Base-by-base conservation (phyloP, 2,113 vertebrate species). In the Hippocampus zosterae region DNA sequence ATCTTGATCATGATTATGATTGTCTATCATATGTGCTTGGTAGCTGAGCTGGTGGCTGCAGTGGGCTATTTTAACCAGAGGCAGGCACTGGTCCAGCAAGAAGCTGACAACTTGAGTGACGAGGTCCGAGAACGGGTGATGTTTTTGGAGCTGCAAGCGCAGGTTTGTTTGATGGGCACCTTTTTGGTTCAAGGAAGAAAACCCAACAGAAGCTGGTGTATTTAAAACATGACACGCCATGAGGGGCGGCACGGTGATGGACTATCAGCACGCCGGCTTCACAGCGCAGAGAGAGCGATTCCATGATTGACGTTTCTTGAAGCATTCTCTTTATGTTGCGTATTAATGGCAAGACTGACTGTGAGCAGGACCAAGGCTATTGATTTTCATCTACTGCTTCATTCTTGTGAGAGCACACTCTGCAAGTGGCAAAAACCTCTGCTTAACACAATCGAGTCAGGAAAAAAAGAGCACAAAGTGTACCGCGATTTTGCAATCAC, bases 71-170 rank as follows among this genome's bases (percentile, higher is more conserved):
- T 91, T 77, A 84, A 93, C 27, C 81, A 87, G 68, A 87, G 90
- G 69, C 85, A 91, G 70, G 62, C 75, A 9, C 64, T 75, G 50
- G 75, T 69, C n/a, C 65, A 82, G 55, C 82, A 85, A 37, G 74
- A 76, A 61, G 71, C 59, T 59, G 77, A 82, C 52, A 60, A 87
- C 53, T 67, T 83, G 68, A 75, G 81, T 0, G 87, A 88, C 13
- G 88, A 88, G 48, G 71, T 85, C 71, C 75, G 1, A 44, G 89
- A 92, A 55, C 85, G 85, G 44, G 78, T 88, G 68, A 80, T 87
- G 8, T 93, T 93, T 72, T 72, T 93, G 78, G 85, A 92, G 79
- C 91, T 93, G 52, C 92, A 93, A 72, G 86, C 92, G 66, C 90
- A 92, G 89, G 92, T 93, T 65, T 71, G 74, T 65, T 65, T 46